phyloP scores from a whole-genome alignment of 2,113 vertebrate species.

The Stegastes partitus region DNA sequence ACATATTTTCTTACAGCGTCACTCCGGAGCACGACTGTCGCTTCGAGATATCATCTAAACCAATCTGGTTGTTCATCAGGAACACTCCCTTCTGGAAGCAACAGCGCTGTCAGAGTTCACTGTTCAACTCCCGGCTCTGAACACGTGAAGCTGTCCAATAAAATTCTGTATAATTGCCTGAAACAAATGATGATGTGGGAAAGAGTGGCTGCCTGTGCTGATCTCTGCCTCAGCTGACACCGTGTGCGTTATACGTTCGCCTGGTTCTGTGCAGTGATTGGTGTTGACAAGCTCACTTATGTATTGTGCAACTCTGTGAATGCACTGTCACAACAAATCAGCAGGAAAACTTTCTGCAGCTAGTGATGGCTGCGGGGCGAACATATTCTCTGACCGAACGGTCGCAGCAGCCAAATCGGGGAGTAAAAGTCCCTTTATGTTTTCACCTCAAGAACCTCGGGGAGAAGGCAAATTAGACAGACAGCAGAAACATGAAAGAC shows the following conservation, averaged over 20 bases:
- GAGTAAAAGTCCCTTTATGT: too few species aligned
- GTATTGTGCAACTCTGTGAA: neutral
- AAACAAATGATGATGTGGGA: neutral
- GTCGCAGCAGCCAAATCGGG: too few species aligned
- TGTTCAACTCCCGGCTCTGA: neutral
- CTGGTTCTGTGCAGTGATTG: neutral
- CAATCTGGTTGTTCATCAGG: neutral
- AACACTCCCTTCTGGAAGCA: neutral
- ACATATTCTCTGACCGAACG: too few species aligned
- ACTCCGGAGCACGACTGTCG: too few species aligned
- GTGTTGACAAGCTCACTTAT: neutral
- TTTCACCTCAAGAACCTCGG: too few species aligned
- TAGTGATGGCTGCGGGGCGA: too few species aligned
- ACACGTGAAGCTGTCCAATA: neutral
- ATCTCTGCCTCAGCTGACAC: neutral
- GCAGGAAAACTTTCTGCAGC: neutral
- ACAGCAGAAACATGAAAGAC: too few species aligned
- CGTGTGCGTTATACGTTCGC: neutral
- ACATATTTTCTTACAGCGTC: neutral
- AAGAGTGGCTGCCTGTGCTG: neutral
- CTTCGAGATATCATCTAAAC: neutral
- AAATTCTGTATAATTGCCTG: neutral
- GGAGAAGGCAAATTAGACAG: too few species aligned
- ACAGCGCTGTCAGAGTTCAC: neutral
- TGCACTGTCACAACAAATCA: constrained; percentile 12